Evolutionary conservation across 2,888 invertebrate species (phyloP).

Genomic region (Thymelicus acteon): DNA sequence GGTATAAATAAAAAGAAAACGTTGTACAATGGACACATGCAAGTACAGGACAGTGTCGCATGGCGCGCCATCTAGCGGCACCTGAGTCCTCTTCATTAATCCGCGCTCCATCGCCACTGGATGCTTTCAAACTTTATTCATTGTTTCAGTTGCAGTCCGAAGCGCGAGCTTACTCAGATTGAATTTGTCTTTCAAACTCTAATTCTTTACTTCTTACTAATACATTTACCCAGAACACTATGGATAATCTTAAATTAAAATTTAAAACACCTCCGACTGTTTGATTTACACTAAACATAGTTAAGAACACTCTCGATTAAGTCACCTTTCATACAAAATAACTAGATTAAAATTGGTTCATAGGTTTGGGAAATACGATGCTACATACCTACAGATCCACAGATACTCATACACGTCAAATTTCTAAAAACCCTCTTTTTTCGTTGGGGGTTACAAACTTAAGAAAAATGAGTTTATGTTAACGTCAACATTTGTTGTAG

Average conservation of each 20-base stretch:
- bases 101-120: conserved; percentile 57
- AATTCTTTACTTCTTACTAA: conserved; percentile 40
- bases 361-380: too few relatives aligned
- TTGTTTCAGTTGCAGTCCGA: conserved; percentile 64
- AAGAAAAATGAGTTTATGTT: conserved; percentile 19
- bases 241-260: neutral
- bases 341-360: too few relatives aligned
- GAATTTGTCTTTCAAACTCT: conserved; percentile 57
- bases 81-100: conserved; percentile 65
- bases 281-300: too few relatives aligned
- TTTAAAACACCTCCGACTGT: too few relatives aligned
- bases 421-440: too few relatives aligned
- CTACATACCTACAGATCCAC: too few relatives aligned
- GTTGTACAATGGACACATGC: conserved; percentile 49
- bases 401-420: too few relatives aligned
- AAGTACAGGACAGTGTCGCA: conserved; percentile 47
- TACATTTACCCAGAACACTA: conserved; percentile 30
- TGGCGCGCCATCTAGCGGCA: conserved; percentile 55
- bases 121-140: conserved; percentile 75
- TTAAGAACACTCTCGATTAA: too few relatives aligned
- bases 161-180: conserved; percentile 62
- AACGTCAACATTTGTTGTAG: neutral
- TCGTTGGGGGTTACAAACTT: neutral
- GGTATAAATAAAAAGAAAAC: conserved; percentile 32
- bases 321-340: too few relatives aligned